Base-by-base conservation (phyloP, 2,113 vertebrate species). In the Rhinoptilus africanus region DNA sequence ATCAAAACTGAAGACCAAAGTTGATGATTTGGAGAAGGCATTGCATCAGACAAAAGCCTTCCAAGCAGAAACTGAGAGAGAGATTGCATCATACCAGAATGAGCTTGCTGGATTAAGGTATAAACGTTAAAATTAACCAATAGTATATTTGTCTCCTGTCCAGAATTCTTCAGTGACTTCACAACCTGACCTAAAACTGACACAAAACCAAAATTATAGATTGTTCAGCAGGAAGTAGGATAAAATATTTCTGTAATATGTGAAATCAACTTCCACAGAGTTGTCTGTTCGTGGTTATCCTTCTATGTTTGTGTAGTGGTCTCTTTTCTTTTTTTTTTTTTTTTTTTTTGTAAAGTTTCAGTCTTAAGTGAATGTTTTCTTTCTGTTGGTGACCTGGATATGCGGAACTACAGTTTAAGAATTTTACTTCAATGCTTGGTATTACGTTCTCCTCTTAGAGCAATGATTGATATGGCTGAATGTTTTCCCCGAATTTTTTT, bases 21-120 rank as follows among this genome's bases (percentile, higher is more conserved):
- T 96, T 35, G 96, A 98, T 67, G 98, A 98, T 78, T 80, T 97
- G 30, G 98, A 98, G 93, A 98, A 93, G 76, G 94, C 91, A 5
- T 85, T 97, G 64, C 92, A 97, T 57, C 97, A 98, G 86, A 97
- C 97, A 23, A 97, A 98, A 75, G 59, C 92, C 48, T 87, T 93
- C 77, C 97, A 97, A 86, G 93, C 85, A 54, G 96, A 98, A 76
- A 69, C 93, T 1, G 98, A 98, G 75, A 93, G 77, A 79, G 98
- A 98, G 50, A 92, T 97, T 53, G 26, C 85, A 4, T 95, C 96
- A 1, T 95, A 97, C 66, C 98, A 98, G 96, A 96, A 93, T 13
- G 98, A 98, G 78, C 77, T 98, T 28, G 72, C 96, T 53, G 93
- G 93, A 59, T 88, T 98, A 53, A 98, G 98, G 99, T 99, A 90